These are phyloP conservation scores for Sebastes itinus DNA, from an alignment of 2,797 vertebrate genomes.

Conservation along the genomic window DNA sequence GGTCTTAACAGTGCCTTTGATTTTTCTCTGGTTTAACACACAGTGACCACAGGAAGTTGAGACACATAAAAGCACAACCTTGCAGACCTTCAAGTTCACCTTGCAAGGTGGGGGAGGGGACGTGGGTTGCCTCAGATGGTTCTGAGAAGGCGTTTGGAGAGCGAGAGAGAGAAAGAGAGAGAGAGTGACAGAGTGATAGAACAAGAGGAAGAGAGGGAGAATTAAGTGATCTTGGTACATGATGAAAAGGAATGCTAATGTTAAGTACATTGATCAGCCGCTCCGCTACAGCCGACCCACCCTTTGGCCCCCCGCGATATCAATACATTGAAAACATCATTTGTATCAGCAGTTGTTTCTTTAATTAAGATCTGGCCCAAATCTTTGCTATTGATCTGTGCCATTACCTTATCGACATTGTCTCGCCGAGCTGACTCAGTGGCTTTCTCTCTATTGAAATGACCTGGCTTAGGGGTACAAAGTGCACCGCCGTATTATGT, in stretches of 20 bases:
- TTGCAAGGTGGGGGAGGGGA: constrained; percentile 77
- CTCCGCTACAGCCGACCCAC: constrained; percentile 74
- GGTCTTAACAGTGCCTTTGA: constrained; percentile 76
- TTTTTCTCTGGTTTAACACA: constrained; percentile 64
- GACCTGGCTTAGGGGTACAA: constrained; percentile 74
- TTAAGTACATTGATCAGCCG: constrained; percentile 85
- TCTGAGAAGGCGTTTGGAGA: constrained; percentile 75
- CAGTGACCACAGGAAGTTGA: constrained; percentile 70
- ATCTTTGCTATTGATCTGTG: constrained; percentile 90
- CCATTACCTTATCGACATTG: constrained; percentile 91
- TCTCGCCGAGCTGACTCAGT: constrained; percentile 85
- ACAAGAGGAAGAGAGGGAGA: constrained; percentile 78
- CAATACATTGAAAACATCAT: constrained; percentile 93
- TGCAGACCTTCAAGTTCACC: constrained; percentile 86
- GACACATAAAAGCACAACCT: constrained; percentile 77
- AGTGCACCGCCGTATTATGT: constrained; percentile 75
- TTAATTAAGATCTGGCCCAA: constrained; percentile 95
- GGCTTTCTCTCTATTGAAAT: constrained; percentile 81
- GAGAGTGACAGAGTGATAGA: constrained; percentile 72
- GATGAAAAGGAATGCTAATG: constrained; percentile 90
- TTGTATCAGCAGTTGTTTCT: constrained; percentile 97
- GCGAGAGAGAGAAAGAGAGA: constrained; percentile 72
- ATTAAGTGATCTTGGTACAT: constrained; percentile 83
- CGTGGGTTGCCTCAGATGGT: constrained; percentile 54
- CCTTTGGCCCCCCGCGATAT: constrained; percentile 73